Conservation (phyloP, 2,797 vertebrate species). For the Aphelocoma californica region DNA sequence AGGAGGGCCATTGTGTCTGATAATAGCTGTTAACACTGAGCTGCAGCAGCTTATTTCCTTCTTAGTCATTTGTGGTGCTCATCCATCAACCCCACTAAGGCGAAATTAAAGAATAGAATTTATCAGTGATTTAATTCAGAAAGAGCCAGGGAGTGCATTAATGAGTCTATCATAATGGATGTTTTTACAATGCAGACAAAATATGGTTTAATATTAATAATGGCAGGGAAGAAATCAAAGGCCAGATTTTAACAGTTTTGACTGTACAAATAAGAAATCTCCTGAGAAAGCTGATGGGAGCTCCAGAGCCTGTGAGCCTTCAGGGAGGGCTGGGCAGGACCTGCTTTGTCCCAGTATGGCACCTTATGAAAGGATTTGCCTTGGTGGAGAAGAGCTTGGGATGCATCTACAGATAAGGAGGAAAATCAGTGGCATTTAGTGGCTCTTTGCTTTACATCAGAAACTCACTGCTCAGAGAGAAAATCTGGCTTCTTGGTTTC, state of each 20-base stretch:
- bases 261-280: not conserved
- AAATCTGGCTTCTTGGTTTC: not conserved
- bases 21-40: not conserved
- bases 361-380: not conserved
- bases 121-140: constrained; percentile 5
- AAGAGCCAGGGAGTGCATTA: not conserved
- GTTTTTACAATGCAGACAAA: constrained; percentile 1
- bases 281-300: not conserved
- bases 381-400: not conserved
- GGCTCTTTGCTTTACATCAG: not conserved
- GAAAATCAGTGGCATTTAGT: not conserved
- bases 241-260: not conserved
- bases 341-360: not conserved
- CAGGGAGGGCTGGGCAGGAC: not conserved
- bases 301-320: not conserved
- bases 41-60: not conserved
- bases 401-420: not conserved
- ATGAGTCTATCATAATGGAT: not conserved
- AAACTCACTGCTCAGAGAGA: not conserved
- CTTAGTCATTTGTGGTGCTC: not conserved
- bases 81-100: not conserved
- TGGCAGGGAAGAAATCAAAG: not conserved
- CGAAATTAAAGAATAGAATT: not conserved
- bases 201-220: not conserved
- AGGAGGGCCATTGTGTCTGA: not conserved